Evolutionary conservation across 2,113 vertebrate species (phyloP), one percentile per base, ranked within the genome.

Genomic region (Galbula dea): DNA sequence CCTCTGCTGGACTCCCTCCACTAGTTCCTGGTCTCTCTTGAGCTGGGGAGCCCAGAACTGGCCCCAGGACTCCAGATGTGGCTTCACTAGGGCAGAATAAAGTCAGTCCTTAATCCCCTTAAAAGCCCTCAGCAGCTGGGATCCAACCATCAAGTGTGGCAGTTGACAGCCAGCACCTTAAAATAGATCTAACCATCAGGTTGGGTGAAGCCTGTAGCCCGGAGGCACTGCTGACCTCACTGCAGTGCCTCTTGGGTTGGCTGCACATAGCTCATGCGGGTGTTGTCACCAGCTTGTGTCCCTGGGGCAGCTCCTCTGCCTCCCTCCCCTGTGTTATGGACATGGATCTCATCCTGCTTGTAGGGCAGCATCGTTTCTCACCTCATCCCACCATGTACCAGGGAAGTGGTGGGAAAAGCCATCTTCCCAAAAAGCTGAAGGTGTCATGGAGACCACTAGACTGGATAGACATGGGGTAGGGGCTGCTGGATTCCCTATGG

Each of bases 391-490:
- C 22, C 11, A 0, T 1, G 3, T 1, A 6, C 4, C 12, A 5
- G 20, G 24, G 0, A 3, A 48, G 15, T 0, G 22, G 21, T 54
- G 39, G 51, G 46, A 61, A 18, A 72, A 67, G 8, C 41, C 1
- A 0, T 4, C 37, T 34, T 34, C 76, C 58, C 36, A 20, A 88
- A 67, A 30, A 14, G 3, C 61, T 0, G 1, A 10, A 12, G 61
- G 30, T 0, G 1, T 6, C 46, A 15, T 12, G 51, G 72, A 45
- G 76, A 29, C n/a, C 11, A 0, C 15, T 5, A 4, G 79, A 4
- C 4, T 2, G 0, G 1, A 29, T 4, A 36, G 49, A 16, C 1
- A 2, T 27, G 30, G 72, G 45, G 30, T 62, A 0, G 0, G 58
- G 15, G 27, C 32, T 20, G 13, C 37, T 1, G 1, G 12, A 26